Conservation (phyloP, 2,888 invertebrate species). For the Dasysyrphus albostriatus region DNA sequence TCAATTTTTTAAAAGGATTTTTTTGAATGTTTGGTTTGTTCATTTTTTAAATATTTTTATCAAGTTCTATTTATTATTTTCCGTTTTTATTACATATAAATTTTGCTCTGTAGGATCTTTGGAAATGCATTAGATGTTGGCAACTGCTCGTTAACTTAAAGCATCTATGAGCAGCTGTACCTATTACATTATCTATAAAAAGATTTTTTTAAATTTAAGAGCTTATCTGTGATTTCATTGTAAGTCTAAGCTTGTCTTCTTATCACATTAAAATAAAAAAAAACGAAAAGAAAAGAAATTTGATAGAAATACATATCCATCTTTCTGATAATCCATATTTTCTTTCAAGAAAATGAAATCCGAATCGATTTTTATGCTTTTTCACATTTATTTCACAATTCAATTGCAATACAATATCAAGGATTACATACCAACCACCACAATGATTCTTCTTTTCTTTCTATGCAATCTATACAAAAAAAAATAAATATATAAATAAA, state of each 20-base stretch:
- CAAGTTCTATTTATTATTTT: no score
- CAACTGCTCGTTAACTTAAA: no score
- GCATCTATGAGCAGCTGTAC: no score
- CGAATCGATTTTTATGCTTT: constrained; percentile 58
- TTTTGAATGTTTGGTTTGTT: no score
- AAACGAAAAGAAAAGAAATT: neutral
- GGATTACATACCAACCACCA: constrained; percentile 53
- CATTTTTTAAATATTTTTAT: no score
- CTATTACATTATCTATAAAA: neutral
- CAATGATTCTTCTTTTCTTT: constrained; percentile 43
- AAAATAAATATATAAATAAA: neutral
- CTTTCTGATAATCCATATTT: constrained; percentile 38
- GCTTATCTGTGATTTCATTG: neutral
- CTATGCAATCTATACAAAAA: constrained; percentile 28
- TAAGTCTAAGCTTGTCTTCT: neutral
- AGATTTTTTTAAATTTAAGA: neutral
- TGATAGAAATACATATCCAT: neutral
- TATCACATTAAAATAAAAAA: neutral
- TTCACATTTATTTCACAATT: constrained; percentile 21
- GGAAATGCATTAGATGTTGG: no score
- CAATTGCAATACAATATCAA: constrained; percentile 62
- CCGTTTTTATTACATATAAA: no score
- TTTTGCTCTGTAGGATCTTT: no score
- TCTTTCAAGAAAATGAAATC: constrained; percentile 65
- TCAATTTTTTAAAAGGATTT: no score